These are phyloP conservation scores for Acromyrmex charruanus DNA, from an alignment of 1,140 invertebrate genomes.

Conservation along the genomic window DNA sequence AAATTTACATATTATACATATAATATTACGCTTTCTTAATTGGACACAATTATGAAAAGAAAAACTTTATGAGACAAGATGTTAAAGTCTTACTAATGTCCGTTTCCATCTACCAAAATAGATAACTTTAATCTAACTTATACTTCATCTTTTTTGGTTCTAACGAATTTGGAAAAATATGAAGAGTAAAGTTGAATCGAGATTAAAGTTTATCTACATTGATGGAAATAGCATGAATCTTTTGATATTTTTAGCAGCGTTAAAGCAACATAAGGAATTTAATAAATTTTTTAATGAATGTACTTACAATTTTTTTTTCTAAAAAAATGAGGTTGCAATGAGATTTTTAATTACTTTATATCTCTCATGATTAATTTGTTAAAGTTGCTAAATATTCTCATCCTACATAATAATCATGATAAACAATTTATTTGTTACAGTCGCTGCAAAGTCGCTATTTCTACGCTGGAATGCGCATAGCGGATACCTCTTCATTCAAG, in stretches of 20 bases:
- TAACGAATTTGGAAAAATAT: too few species aligned
- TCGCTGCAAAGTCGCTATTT: neutral
- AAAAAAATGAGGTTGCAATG: neutral
- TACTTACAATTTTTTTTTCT: neutral
- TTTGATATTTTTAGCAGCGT: neutral
- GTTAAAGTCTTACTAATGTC: neutral
- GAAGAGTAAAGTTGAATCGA: too few species aligned
- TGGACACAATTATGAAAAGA: neutral
- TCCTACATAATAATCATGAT: neutral
- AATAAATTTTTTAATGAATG: neutral
- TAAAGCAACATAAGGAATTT: too few species aligned
- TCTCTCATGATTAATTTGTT: neutral
- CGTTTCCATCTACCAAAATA: too few species aligned
- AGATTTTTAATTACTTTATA: neutral
- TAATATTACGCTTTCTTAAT: neutral
- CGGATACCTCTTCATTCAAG: constrained; percentile 48
- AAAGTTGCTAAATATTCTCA: neutral
- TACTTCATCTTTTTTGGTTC: too few species aligned
- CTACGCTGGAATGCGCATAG: neutral
- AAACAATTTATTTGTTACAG: constrained; percentile 15
- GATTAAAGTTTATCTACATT: too few species aligned
- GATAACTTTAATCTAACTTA: too few species aligned
- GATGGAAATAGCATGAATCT: neutral
- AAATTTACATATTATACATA: neutral
- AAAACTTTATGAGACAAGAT: neutral